Evolutionary conservation across 2,797 vertebrate species (phyloP), one percentile per base, ranked within the genome.

Genomic region (Fratercula arctica): DNA sequence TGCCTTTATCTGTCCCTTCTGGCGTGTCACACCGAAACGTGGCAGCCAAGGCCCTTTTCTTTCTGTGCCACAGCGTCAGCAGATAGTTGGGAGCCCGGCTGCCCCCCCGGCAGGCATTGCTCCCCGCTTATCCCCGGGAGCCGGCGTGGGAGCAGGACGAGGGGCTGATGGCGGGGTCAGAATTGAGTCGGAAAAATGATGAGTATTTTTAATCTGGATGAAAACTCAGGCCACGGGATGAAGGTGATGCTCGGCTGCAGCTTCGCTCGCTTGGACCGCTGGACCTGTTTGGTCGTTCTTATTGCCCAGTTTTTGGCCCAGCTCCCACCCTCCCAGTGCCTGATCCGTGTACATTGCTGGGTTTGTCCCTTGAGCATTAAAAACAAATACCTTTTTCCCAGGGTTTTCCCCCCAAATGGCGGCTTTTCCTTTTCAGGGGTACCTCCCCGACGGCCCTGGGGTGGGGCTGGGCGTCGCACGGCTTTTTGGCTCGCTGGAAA

Each of bases 101-200:
- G 31, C 3, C 57, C 3, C 35, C 45, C 10, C 13, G 3, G n/a
- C 41, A n/a, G 64, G 25, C 20, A 1, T 54, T 35, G 72, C 16
- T 24, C 39, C 43, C 41, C 1, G 3, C 51, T 51, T 3, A 11
- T 14, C 57, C 39, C 46, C 3, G 1, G 1, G 8, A 21, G 56
- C 13, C 1, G 5, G 37, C 1, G 13, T 53, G 53, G 64, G 59
- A 54, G 43, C 51, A 11, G 1, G 7, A 11, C 0, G 1, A 39
- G 46, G 57, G 15, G 43, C 18, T 0, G 23, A 10, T 4, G 3
- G 0, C 2, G 0, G 67, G 15, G 29, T 31, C 46, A 29, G 67
- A 12, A 17, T 6, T 5, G 51, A 73, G n/a, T 23, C 1, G 6
- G 37, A 28, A 54, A 29, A 48, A 20, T 0, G 12, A 69, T 17